These are phyloP conservation scores for Nothobranchius furzeri DNA, from an alignment of 2,113 vertebrate species.

Conservation along the genomic window DNA sequence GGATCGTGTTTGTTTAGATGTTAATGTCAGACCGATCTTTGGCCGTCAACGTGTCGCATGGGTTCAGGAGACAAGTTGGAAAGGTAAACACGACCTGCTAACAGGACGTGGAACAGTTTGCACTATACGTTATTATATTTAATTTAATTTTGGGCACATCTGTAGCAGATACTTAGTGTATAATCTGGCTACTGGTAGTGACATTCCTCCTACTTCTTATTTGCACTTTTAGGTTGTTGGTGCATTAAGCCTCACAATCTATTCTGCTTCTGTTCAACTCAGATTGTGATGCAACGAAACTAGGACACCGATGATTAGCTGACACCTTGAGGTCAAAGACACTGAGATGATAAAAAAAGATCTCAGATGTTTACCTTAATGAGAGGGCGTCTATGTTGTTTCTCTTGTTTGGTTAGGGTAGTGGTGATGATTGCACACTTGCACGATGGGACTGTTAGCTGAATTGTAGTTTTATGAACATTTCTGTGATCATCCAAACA, in stretches of 20 bases:
- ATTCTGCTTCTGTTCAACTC: neutral
- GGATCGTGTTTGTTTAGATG: neutral
- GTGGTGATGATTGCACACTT: slow-evolving; percentile 31
- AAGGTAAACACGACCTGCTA: slow-evolving; percentile 49
- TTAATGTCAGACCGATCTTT: neutral
- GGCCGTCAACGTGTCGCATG: slow-evolving; percentile 52
- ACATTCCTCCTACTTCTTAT: slow-evolving; percentile 29
- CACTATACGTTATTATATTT: neutral
- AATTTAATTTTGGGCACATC: neutral
- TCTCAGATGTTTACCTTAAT: neutral
- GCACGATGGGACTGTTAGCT: slow-evolving; percentile 23
- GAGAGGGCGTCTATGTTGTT: slow-evolving; percentile 1
- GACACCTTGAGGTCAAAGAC: neutral
- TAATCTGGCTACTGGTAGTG: slow-evolving; percentile 14
- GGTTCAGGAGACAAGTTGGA: slow-evolving; percentile 39
- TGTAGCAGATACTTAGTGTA: neutral
- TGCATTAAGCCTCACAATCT: neutral
- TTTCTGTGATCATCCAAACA: slow-evolving; percentile 18
- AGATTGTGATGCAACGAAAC: slow-evolving; percentile 15
- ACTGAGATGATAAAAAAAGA: slow-evolving; percentile 7
- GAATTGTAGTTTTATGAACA: slow-evolving; percentile 32
- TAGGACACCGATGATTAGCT: neutral
- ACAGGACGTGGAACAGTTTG: slow-evolving; percentile 10
- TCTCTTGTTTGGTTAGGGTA: slow-evolving; percentile 7
- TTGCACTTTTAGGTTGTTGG: neutral